phyloP scores from a whole-genome alignment of 2,888 invertebrate genomes.

The Polymixis flavicincta region DNA sequence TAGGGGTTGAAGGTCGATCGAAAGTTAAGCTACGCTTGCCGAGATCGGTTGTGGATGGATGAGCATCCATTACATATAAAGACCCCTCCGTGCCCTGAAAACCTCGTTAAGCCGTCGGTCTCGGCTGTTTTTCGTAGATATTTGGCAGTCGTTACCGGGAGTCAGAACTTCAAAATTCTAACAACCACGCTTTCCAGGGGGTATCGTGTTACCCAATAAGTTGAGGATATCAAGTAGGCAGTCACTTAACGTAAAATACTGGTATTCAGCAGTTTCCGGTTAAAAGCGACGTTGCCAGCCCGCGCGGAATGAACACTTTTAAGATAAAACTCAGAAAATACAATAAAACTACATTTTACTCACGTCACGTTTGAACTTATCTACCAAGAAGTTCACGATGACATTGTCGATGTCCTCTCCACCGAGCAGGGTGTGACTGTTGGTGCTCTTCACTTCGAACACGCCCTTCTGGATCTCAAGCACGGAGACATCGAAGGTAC shows the following conservation, averaged over 20 bases:
- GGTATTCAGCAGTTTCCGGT: too few relatives aligned
- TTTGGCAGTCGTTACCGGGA: neutral
- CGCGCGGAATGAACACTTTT: too few relatives aligned
- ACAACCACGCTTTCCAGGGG: neutral
- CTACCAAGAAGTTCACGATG: slow-evolving; percentile 97
- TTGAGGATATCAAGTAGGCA: neutral
- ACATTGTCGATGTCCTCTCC: slow-evolving; percentile 99
- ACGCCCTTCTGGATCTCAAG: slow-evolving; percentile 99
- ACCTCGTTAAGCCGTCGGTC: neutral
- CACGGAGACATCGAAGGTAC: slow-evolving; percentile 99
- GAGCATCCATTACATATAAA: neutral
- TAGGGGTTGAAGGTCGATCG: neutral
- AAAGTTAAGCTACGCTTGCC: neutral
- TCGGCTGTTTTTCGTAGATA: neutral
- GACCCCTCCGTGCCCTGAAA: neutral
- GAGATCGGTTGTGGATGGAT: neutral
- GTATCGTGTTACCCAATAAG: neutral
- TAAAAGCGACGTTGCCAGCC: too few relatives aligned
- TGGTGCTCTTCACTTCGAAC: slow-evolving; percentile 99
- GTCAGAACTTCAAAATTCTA: neutral
- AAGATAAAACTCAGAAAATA: too few relatives aligned
- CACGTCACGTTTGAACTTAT: slow-evolving; percentile 98
- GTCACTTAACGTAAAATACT: neutral
- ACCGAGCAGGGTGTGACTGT: slow-evolving; percentile 99
- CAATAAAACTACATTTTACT: slow-evolving; percentile 71